Evolutionary conservation across 2,888 invertebrate species (phyloP), one percentile per base, ranked within the genome.

Genomic region (Epistrophe eligans): DNA sequence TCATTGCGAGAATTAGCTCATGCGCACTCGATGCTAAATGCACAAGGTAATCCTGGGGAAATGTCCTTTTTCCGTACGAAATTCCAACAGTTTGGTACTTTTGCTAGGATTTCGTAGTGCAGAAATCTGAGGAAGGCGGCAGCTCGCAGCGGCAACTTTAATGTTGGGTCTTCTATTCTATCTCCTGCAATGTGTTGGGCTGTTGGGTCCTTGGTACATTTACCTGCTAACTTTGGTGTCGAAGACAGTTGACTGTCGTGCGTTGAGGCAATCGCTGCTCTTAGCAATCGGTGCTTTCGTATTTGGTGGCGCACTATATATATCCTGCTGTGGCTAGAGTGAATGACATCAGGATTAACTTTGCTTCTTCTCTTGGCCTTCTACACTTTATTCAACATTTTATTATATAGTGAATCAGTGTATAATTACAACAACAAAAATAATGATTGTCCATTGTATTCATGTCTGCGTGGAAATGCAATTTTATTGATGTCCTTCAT

Each of bases 181-280:
- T 77, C 43, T 45, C 62, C 28, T 43, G 40, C 15, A n/a, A 24
- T 40, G 38, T 58, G 28, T 24, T 24, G 24, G 24, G 24, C 24
- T 52, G 84, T 55, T 45, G 74, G 67, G 57, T 67, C 73, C 66
- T 64, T 32, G 67, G 71, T 60, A 74, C 62, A 79, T 72, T 83
- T 76, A 87, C 87, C 87, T 87, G 79, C 64, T 79, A 79, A 76
- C 83, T 87, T 79, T 58, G 77, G 62, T 77, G 70, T 76, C 24
- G 60, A 70, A 55, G 67, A 50, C 87, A 87, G 87, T 87, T 83
- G 83, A 87, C 79, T 74, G 82, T 79, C 66, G 87, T 83, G 79
- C 87, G 87, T 87, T 87, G 83, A 79, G 83, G 71, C 87, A 79
- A 79, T 83, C 74, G 87, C 72, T 83, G 79, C 83, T 79, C 60